Conservation (phyloP, 2,888 invertebrate genomes). For the Cerceris rybyensis region DNA sequence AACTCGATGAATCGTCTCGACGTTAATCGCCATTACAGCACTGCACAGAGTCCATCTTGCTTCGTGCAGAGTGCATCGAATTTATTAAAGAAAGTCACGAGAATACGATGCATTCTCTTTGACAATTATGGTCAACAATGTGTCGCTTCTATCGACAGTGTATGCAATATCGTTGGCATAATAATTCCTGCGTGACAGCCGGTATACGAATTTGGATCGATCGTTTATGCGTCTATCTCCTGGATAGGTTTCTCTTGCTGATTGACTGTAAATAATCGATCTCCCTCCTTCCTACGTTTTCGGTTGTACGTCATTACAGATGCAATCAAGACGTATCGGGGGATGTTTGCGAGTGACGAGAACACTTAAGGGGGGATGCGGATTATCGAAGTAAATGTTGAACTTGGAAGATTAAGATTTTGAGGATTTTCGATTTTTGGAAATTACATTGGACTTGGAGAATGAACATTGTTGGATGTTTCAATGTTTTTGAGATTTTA, state of each 20-base stretch:
- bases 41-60: background rate
- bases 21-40: background rate
- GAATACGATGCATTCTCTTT: background rate
- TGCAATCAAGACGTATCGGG: conserved; percentile 39
- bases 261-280: conserved; percentile 52
- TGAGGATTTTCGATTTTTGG: no score
- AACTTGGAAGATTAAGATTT: no score
- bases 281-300: conserved; percentile 12
- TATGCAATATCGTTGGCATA: background rate
- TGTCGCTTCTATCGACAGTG: background rate
- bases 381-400: no score
- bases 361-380: no score
- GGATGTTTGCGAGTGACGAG: conserved; percentile 15
- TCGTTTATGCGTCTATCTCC: conserved; percentile 42
- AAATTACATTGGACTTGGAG: no score
- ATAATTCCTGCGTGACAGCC: no score
- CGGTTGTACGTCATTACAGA: conserved; percentile 36
- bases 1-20: background rate
- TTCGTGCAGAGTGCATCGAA: no score
- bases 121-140: background rate
- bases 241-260: conserved; percentile 31
- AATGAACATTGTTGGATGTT: no score
- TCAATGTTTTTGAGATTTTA: no score
- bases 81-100: no score
- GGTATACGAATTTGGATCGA: conserved; percentile 33